Base-by-base conservation (phyloP, 2,113 vertebrate species). In the Corythoichthys haematopterus region DNA sequence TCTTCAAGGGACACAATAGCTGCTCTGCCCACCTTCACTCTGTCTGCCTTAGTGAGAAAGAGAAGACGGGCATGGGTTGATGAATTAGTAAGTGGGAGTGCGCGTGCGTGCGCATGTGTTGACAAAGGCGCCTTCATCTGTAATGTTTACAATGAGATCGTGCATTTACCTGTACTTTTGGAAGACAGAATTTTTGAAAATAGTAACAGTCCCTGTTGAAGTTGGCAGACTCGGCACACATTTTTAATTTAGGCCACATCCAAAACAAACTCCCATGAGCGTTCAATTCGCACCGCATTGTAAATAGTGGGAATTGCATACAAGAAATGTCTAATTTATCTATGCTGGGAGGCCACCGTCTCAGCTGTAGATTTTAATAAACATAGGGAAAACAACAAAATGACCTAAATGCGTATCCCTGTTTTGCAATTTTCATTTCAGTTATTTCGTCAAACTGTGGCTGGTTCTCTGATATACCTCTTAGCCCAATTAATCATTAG, bases 1-100 rank as follows among this genome's bases (percentile, higher is more conserved):
- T 89, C 88, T 86, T 83, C 81, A 78, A 83, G 88, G 80, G 83
- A 85, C 85, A 88, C 86, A 87, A 88, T 82, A 80, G 83, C 81
- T 66, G 73, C 77, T 82, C 79, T 72, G 70, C 80, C 80, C 65
- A 48, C 70, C 77, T 85, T 75, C 52, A 64, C 78, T 85, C 80
- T 62, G 12, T 85, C 80, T 62, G 12, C 43, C n/a, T 61, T 46
- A 33, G 83, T 80, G 75, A 80, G 65, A 70, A 64, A 81, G 37
- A 74, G 79, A 80, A 81, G 70, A 67, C 35, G 69, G 76, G 77
- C 84, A 79, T 61, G 53, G 80, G 77, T 85, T 88, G 88, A 87
- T 89, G 74, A 84, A 88, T 86, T 80, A 75, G 62, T 82, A 61
- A 76, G 71, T 72, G 69, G 69, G 76, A 56, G 70, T 72, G 74